Evolutionary conservation across 2,888 invertebrate genomes (phyloP), one percentile per base, ranked within the genome.

Genomic region (Steinernema scapterisci): DNA sequence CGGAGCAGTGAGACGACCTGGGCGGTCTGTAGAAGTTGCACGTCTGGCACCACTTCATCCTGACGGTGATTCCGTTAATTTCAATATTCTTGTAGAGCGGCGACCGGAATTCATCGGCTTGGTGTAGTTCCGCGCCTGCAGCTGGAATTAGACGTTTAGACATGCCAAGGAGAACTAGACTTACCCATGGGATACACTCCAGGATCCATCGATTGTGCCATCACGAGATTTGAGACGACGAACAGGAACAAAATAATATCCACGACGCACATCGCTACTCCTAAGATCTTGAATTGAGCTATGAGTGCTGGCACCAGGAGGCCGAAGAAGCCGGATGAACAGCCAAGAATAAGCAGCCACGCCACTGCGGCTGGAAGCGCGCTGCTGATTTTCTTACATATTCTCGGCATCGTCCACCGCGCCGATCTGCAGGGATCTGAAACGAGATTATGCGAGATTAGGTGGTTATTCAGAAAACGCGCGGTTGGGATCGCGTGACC

Each of bases 21-120:
- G 99, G 99, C 88, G 99, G 99, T 87, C 99, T 91, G 90, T 99
- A 99, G 91, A 99, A 99, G 91, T 97, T 95, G 91, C 99, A 99
- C 1, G 99, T 99, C 83, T 95, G 94, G 90, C 99, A 86, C 97
- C 97, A 99, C 90, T 99, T 99, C 97, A 99, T 97, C 79, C 97
- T 93, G 78, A 99, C 96, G 16, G 95, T 95, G 83, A 97, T 95
- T 78, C 97, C 97, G 90, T 96, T 95, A 84, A 99, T 96, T 90
- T 97, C 97, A 80, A 97, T 95, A 76, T 86, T 87, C 75, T 86
- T 87, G 90, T 97, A 97, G 78, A 99, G 91, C 11, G 90, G 90
- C 78, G 97, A 95, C 86, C 96, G 92, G 88, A 95, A 94, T 90
- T 99, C 97, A 89, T 97, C 97, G 90, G 80, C 73, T 70, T 96